phyloP scores from a whole-genome alignment of 1,140 invertebrate genomes.

The Cyphomyrmex costatus region DNA sequence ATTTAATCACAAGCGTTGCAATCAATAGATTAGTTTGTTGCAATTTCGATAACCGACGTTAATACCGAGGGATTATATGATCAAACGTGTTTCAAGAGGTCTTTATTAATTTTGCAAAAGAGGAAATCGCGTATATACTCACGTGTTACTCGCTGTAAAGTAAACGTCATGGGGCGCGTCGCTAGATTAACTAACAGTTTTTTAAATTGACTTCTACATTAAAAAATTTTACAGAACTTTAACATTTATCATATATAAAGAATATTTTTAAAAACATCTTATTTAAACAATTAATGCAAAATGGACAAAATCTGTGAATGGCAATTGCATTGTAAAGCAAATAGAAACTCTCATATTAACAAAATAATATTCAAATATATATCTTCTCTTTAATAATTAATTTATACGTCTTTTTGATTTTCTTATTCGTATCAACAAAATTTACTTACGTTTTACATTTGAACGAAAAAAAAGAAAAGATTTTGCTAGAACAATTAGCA shows the following conservation, averaged over 20 bases:
- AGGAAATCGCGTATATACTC: conserved; percentile 9
- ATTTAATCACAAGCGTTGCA: neutral
- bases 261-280: too few species aligned
- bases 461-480: neutral
- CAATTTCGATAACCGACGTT: neutral
- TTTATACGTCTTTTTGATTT: neutral
- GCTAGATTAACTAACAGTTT: neutral
- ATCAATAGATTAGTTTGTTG: neutral
- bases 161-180: neutral
- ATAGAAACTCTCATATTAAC: neutral
- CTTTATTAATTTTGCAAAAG: neutral
- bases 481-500: neutral
- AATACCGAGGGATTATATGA: neutral
- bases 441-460: neutral
- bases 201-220: neutral
- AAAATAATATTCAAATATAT: conserved; percentile 25
- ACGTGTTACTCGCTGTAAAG: conserved; percentile 22
- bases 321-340: too few species aligned
- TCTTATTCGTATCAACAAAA: neutral
- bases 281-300: too few species aligned
- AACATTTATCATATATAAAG: too few species aligned
- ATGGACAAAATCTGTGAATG: too few species aligned
- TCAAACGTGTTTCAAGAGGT: neutral
- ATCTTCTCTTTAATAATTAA: neutral
- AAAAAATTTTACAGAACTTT: neutral